A percentile compares a stretch with the other conserved stretches of the same genome.
These are phyloP conservation scores for Agriopis leucophaearia DNA, from an alignment of 2,888 invertebrate species.

Conservation along the genomic window DNA sequence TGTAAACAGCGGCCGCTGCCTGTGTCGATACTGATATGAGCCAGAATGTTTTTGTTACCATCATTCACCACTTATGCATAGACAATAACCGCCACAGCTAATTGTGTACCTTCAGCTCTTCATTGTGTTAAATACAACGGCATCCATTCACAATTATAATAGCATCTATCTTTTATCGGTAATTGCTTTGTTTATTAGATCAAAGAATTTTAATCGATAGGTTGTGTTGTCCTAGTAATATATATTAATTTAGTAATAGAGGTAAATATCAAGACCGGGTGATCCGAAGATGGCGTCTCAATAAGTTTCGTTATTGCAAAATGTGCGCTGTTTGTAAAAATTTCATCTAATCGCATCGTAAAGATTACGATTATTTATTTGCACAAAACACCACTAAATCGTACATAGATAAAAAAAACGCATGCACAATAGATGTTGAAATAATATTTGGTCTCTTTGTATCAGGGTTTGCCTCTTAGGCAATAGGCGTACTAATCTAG, in stretches of 20 bases:
- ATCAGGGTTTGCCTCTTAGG: too few relatives aligned
- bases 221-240: slow-evolving; percentile 34
- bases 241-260: slow-evolving; percentile 4
- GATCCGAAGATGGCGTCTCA: too few relatives aligned
- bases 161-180: slow-evolving; percentile 6
- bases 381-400: too few relatives aligned
- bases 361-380: too few relatives aligned
- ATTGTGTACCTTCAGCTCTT: slow-evolving; percentile 45
- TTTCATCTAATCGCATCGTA: too few relatives aligned
- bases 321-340: too few relatives aligned
- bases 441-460: too few relatives aligned
- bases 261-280: too few relatives aligned
- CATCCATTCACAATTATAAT: slow-evolving; percentile 36
- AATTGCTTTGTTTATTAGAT: slow-evolving; percentile 17
- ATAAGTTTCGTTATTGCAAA: too few relatives aligned
- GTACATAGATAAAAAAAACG: too few relatives aligned
- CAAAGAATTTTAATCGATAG: slow-evolving; percentile 40
- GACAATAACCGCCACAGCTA: slow-evolving; percentile 53
- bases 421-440: too few relatives aligned
- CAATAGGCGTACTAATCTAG: too few relatives aligned
- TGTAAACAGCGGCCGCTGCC: slow-evolving; percentile 55
- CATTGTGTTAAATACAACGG: slow-evolving; percentile 48
- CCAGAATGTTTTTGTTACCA: slow-evolving; percentile 65
- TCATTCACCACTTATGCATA: slow-evolving; percentile 57
- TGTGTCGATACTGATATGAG: slow-evolving; percentile 52